Conservation (phyloP, 2,113 vertebrate genomes). For the Enhydra lutris region DNA sequence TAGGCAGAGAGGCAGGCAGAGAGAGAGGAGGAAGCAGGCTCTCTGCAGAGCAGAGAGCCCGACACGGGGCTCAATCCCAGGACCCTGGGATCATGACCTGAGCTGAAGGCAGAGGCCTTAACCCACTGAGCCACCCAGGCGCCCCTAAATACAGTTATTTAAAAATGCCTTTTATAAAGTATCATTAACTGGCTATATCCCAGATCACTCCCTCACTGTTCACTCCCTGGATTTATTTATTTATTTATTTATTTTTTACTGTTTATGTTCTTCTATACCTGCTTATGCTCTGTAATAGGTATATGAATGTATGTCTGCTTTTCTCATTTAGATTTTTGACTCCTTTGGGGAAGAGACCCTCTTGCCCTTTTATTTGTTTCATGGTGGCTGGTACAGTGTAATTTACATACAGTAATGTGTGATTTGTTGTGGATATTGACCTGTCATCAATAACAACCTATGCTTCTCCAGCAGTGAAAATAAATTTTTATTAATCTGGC, state of each 20-base stretch:
- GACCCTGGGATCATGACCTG: no score
- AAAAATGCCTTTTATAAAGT: conserved; percentile 14
- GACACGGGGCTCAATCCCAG: no score
- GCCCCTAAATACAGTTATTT: no score
- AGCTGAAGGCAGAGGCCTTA: no score
- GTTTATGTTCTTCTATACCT: background rate
- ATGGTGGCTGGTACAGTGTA: background rate
- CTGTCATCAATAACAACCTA: conserved; percentile 14
- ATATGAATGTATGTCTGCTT: background rate
- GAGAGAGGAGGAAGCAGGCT: no score
- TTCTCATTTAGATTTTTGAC: conserved; percentile 27
- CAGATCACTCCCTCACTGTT: background rate
- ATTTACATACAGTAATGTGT: conserved; percentile 45
- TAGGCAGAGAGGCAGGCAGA: no score
- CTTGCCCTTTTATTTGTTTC: conserved; percentile 41
- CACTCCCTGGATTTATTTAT: background rate
- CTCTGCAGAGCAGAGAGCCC: no score
- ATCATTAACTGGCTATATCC: background rate
- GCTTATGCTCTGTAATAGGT: background rate
- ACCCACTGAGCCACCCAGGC: no score
- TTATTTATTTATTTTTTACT: background rate
- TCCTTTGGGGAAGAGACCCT: background rate
- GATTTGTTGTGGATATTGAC: conserved; percentile 54
- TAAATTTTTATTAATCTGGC: conserved; percentile 50
- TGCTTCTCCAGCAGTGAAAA: conserved; percentile 33